These are phyloP conservation scores for Zoanthus sociatus DNA, from an alignment of 92 coral and sea anemone genomes.

Conservation along the genomic window DNA sequence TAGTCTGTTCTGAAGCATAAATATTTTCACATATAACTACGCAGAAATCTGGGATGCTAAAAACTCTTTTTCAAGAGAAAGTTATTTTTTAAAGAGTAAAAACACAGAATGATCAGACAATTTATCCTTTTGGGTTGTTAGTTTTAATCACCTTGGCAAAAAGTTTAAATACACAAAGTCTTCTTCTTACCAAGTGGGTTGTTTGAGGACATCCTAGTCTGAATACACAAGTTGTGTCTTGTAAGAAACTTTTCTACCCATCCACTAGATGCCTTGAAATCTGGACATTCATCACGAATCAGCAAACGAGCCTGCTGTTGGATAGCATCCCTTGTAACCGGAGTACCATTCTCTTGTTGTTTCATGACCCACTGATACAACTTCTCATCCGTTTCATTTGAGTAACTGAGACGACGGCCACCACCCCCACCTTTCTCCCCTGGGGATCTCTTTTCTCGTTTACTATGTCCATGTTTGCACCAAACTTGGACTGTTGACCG, in stretches of 20 bases:
- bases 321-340: slow-evolving; percentile 95
- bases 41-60: too few species aligned
- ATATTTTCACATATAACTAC: too few species aligned
- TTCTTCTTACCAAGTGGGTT: slow-evolving; percentile 76
- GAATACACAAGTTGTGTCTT: slow-evolving; percentile 86
- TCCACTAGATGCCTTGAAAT: slow-evolving; percentile 98
- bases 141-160: too few species aligned
- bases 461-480: slow-evolving; percentile 82
- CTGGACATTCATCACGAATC: slow-evolving; percentile 96
- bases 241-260: slow-evolving; percentile 98
- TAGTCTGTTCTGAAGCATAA: too few species aligned
- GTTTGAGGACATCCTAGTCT: slow-evolving; percentile 87
- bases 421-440: slow-evolving; percentile 81
- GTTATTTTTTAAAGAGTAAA: too few species aligned
- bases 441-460: slow-evolving; percentile 83
- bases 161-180: not conserved
- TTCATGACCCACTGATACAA: slow-evolving; percentile 93
- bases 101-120: too few species aligned
- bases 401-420: slow-evolving; percentile 86
- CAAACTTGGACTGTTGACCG: slow-evolving; percentile 92
- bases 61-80: too few species aligned
- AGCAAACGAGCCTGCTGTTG: slow-evolving; percentile 87
- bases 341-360: slow-evolving; percentile 90
- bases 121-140: too few species aligned
- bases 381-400: slow-evolving; percentile 96